phyloP scores from a whole-genome alignment of 2,113 vertebrate species.

The Tachycineta bicolor region DNA sequence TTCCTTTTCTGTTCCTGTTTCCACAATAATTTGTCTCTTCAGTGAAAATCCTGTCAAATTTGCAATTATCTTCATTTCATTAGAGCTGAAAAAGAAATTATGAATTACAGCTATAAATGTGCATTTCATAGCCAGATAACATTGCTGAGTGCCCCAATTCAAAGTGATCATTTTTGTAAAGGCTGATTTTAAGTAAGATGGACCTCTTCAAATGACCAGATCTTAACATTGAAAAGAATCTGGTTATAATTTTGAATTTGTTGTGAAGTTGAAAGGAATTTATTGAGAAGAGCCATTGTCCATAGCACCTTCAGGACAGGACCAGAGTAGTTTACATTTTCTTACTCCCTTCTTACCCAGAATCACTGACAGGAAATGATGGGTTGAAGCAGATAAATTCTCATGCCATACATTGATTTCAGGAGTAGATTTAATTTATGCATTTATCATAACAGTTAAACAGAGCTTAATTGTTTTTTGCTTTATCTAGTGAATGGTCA shows the following conservation, averaged over 20 bases:
- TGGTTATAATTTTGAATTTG: neutral
- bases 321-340: neutral
- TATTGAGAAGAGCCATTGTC: neutral
- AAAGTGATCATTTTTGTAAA: neutral
- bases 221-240: neutral
- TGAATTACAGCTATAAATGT: neutral
- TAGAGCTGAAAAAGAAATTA: neutral
- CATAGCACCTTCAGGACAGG: neutral
- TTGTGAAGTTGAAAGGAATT: neutral
- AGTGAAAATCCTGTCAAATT: slow-evolving; percentile 27
- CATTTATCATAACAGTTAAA: neutral
- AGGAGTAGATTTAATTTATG: neutral
- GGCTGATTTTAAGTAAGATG: neutral
- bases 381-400: neutral
- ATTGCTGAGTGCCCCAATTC: neutral
- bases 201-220: neutral
- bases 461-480: neutral
- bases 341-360: neutral
- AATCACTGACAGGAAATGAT: neutral
- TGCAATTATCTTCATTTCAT: neutral
- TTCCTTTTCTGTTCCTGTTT: slow-evolving; percentile 51
- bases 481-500: neutral
- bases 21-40: slow-evolving; percentile 5
- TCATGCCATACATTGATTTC: neutral
- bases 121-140: neutral